Evolutionary conservation across 2,797 vertebrate genomes (phyloP).

Genomic region (Rhinogobio ventralis): DNA sequence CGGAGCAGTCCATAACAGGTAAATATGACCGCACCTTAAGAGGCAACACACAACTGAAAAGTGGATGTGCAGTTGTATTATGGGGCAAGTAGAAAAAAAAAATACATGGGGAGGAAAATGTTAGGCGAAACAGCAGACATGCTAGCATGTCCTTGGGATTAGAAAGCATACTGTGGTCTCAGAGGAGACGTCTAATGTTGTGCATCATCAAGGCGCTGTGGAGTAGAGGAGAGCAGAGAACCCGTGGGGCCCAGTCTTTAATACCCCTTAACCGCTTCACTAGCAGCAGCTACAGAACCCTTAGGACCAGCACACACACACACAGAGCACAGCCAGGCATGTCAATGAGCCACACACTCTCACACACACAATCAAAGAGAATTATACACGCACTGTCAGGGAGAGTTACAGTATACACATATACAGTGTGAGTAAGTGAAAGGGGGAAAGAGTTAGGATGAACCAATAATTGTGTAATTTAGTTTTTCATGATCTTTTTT

Average conservation of each 20-base stretch:
- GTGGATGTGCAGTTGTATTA: neutral
- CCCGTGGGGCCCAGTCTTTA: conserved; percentile 63
- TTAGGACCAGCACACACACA: conserved; percentile 63
- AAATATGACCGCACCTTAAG: neutral
- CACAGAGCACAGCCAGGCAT: conserved; percentile 49
- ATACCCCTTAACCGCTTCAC: conserved; percentile 78
- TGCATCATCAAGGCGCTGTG: conserved; percentile 63
- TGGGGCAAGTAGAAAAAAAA: conserved; percentile 38
- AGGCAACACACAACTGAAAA: neutral
- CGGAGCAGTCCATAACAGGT: neutral
- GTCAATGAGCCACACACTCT: conserved; percentile 41
- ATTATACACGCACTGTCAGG: conserved; percentile 2
- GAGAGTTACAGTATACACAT: neutral
- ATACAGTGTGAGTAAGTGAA: neutral
- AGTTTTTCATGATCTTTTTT: neutral
- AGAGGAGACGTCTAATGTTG: conserved; percentile 60
- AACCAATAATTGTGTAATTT: neutral
- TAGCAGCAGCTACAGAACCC: conserved; percentile 69
- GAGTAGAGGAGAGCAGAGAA: conserved; percentile 49
- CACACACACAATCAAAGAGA: neutral
- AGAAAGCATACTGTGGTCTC: conserved; percentile 53
- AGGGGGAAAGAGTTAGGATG: neutral
- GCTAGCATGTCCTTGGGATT: conserved; percentile 55
- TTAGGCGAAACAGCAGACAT: conserved; percentile 18
- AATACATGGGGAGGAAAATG: neutral